Evolutionary conservation across 2,888 invertebrate genomes (phyloP).

Genomic region (Meghimatium bilineatum): DNA sequence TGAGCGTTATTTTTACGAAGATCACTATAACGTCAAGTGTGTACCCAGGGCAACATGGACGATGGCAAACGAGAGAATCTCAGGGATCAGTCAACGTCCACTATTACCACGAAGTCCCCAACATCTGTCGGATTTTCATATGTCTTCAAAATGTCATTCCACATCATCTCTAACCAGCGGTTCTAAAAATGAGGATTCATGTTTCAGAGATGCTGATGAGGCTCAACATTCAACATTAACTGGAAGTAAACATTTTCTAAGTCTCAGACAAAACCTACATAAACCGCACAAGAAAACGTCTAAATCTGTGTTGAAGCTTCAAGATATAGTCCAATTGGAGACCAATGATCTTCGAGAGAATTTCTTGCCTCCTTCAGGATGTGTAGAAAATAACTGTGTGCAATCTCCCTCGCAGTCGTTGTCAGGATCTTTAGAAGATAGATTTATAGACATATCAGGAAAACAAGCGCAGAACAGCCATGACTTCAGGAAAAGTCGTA

Average conservation of each 20-base stretch:
- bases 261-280: not conserved
- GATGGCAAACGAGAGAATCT: conserved; percentile 17
- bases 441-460: conserved; percentile 28
- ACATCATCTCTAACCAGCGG: not conserved
- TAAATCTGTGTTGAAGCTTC: not conserved
- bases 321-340: not conserved
- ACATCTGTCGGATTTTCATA: conserved; percentile 1
- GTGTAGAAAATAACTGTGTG: not conserved
- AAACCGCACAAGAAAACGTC: not conserved
- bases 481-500: not conserved
- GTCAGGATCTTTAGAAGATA: conserved; percentile 53
- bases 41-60: conserved; percentile 19
- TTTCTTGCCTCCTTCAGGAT: conserved; percentile 13
- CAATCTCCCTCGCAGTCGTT: conserved; percentile 51
- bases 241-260: conserved; percentile 1
- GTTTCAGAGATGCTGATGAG: not conserved
- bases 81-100: not conserved
- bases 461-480: not conserved
- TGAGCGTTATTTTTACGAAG: conserved; percentile 70
- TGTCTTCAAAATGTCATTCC: conserved; percentile 14
- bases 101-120: not conserved
- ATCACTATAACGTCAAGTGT: conserved; percentile 54
- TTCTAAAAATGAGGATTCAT: not conserved
- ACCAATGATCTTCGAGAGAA: not conserved
- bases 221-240: not conserved